Base-by-base conservation (phyloP, 1,140 invertebrate species). In the Hylaeus anthracinus region DNA sequence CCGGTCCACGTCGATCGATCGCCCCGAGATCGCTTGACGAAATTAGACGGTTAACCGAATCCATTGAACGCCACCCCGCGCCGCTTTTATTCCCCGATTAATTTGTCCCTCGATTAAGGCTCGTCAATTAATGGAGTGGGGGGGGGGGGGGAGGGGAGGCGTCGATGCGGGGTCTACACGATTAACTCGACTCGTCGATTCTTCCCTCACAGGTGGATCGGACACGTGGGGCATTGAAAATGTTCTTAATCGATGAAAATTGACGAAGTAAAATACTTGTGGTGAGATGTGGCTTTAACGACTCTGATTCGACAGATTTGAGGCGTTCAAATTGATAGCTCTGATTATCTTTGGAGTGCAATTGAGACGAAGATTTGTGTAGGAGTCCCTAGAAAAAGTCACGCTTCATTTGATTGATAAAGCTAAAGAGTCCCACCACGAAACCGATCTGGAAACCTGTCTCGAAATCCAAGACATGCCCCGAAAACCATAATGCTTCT, bases 21-120 rank as follows among this genome's bases (percentile, higher is more conserved):
- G n/a, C 53, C 2, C 14, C 48, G 64, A 60, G 67, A 80, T 60
- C 79, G 72, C 43, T 66, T 37, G 55, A 75, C 72, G 72, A 75
- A 80, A 80, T 80, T 75, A 80, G 39, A 67, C 63, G 72, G 72
- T 80, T 53, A 80, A 69, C 61, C 48, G 77, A 72, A 10, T 39
- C 8, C 51, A 37, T 4, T 6, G 45, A 53, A 56, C n/a, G n/a
- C 3, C 10, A 0, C 26, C n/a, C 2, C n/a, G 9, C 39, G 6
- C 3, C 2, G 48, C 70, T 56, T 65, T 56, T 48, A 14, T 79
- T 48, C 41, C 12, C 10, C 5, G 45, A 77, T 71, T 26, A 61
- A 71, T 67, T 66, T 10, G n/a, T 58, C 12, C 14, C 9, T 53
- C 15, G 39, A 48, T 65, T 65, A 1, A 2, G 14, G 14, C 9